Conservation (phyloP, 2,888 invertebrate genomes). For the Ecdyonurus torrentis region DNA sequence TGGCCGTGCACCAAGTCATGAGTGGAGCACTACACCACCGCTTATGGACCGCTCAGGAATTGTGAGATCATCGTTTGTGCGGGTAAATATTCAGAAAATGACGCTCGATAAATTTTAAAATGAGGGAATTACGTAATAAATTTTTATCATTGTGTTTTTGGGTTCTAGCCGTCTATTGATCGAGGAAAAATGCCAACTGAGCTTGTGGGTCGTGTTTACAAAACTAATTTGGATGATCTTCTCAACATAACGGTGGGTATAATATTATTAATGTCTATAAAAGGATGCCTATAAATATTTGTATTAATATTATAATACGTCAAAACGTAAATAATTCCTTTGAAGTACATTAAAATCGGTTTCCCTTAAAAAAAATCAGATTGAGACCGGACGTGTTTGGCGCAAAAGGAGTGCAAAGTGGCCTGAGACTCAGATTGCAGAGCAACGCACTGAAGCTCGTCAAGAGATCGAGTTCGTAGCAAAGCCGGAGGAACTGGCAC, state of each 20-base stretch:
- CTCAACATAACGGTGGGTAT: not conserved
- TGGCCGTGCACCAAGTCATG: too few relatives aligned
- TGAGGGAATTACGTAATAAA: not conserved
- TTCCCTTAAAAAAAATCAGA: too few relatives aligned
- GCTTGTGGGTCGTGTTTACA: not conserved
- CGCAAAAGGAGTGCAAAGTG: not conserved
- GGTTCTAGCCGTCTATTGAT: not conserved
- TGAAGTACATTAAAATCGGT: not conserved
- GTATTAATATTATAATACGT: too few relatives aligned
- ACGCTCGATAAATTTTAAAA: not conserved
- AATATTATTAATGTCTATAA: too few relatives aligned
- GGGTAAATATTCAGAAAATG: not conserved
- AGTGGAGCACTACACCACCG: not conserved
- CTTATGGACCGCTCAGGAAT: not conserved
- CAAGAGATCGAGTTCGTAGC: not conserved
- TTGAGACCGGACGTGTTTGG: not conserved
- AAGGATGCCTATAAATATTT: not conserved
- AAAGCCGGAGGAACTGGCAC: not conserved
- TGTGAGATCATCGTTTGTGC: not conserved
- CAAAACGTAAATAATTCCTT: too few relatives aligned
- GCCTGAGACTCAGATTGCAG: not conserved
- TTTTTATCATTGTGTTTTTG: not conserved
- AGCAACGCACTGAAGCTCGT: not conserved
- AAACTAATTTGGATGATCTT: not conserved
- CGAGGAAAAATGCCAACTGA: conserved; percentile 2